Conservation (phyloP, 2,797 vertebrate species). For the Tolypeutes matacus region DNA sequence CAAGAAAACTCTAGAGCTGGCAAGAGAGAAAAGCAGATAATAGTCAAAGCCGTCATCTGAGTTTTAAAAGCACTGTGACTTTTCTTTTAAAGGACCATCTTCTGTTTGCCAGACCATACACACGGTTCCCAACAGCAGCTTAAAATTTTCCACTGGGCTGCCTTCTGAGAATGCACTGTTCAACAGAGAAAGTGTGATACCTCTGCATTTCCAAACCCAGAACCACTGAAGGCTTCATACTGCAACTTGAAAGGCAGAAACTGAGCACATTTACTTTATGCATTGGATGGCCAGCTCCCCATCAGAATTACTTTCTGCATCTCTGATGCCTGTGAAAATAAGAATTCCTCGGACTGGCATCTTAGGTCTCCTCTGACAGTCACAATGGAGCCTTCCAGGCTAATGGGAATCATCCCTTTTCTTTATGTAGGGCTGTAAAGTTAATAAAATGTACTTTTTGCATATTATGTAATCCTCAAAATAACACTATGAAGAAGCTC, state of each 20-base stretch:
- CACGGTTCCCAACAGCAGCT: slow-evolving; percentile 14
- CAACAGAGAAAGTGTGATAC: neutral
- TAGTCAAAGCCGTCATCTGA: slow-evolving; percentile 58
- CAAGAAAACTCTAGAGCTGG: slow-evolving; percentile 70
- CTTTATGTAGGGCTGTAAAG: neutral
- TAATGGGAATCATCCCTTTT: neutral
- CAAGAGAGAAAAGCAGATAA: slow-evolving; percentile 62
- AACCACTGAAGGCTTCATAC: neutral
- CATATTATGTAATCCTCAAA: neutral
- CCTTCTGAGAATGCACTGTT: slow-evolving; percentile 17
- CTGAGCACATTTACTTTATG: neutral
- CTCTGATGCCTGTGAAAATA: neutral
- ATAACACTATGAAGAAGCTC: neutral
- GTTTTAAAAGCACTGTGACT: slow-evolving; percentile 69
- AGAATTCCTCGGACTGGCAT: neutral
- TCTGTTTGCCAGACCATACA: slow-evolving; percentile 48
- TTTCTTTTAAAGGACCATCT: slow-evolving; percentile 74
- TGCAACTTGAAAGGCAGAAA: neutral
- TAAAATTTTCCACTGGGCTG: slow-evolving; percentile 76
- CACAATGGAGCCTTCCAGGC: neutral
- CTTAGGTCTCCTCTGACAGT: neutral
- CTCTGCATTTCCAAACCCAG: neutral
- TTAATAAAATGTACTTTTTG: neutral
- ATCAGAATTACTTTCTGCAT: neutral
- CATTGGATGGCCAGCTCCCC: neutral